These are phyloP conservation scores for Phenacoccus solenopsis DNA, from an alignment of 1,140 invertebrate genomes.

Conservation along the genomic window DNA sequence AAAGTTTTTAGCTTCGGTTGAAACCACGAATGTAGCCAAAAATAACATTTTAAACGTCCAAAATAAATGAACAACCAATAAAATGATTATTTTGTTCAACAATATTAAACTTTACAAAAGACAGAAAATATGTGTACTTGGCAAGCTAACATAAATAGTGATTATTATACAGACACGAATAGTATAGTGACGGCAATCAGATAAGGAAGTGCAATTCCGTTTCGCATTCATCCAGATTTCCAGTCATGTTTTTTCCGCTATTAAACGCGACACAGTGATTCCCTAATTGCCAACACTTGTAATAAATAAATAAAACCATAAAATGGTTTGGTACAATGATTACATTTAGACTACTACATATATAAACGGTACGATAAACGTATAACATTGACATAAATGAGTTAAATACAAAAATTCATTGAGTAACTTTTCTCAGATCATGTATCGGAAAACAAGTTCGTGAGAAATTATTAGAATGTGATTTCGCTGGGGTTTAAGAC, in stretches of 20 bases:
- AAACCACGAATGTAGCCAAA: no score
- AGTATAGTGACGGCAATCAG: background rate
- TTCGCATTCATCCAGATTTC: background rate
- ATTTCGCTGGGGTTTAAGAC: conserved; percentile 1
- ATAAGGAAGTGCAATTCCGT: no score
- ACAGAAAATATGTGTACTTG: background rate
- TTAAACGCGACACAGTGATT: background rate
- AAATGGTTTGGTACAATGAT: background rate
- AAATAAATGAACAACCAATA: background rate
- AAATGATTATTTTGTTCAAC: conserved; percentile 3
- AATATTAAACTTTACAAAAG: background rate
- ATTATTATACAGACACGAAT: background rate
- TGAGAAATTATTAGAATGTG: no score
- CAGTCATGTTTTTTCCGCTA: background rate
- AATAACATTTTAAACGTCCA: no score
- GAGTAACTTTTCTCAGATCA: background rate
- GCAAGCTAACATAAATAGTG: background rate
- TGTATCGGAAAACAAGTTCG: background rate
- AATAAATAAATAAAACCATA: background rate
- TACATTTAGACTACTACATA: background rate
- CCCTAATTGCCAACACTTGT: background rate
- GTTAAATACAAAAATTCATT: background rate
- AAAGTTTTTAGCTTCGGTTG: no score
- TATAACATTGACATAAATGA: background rate
- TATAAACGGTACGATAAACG: background rate